phyloP scores from a whole-genome alignment of 2,797 vertebrate species.

The Pangasius sanitwongsei region DNA sequence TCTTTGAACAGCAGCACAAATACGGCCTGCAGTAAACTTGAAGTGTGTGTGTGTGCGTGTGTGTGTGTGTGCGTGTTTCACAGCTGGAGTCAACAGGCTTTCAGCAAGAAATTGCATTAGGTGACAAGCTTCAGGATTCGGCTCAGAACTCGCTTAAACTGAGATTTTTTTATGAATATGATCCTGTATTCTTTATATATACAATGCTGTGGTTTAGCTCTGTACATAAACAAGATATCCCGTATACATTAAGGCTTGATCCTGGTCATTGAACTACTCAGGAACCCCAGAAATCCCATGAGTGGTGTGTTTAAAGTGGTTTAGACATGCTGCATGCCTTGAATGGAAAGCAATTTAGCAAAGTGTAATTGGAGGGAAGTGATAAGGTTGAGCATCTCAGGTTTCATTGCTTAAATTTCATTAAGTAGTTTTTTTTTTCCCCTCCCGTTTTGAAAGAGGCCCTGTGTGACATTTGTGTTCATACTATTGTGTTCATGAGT shows the following conservation, averaged over 20 bases:
- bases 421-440: slow-evolving; percentile 31
- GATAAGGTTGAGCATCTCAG: slow-evolving; percentile 58
- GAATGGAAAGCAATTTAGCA: slow-evolving; percentile 65
- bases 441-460: background rate
- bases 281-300: slow-evolving; percentile 36
- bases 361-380: slow-evolving; percentile 65
- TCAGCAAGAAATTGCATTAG: slow-evolving; percentile 45
- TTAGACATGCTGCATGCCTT: slow-evolving; percentile 53
- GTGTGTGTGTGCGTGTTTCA: slow-evolving; percentile 24
- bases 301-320: slow-evolving; percentile 57
- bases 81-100: slow-evolving; percentile 39
- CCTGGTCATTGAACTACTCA: background rate
- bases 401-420: slow-evolving; percentile 58
- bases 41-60: slow-evolving; percentile 28
- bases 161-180: slow-evolving; percentile 29
- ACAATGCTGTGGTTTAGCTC: background rate
- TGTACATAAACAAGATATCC: background rate
- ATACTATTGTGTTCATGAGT: slow-evolving; percentile 47
- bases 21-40: slow-evolving; percentile 27
- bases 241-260: background rate
- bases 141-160: slow-evolving; percentile 25
- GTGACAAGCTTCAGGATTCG: slow-evolving; percentile 48
- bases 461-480: slow-evolving; percentile 46
- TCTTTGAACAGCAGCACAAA: slow-evolving; percentile 33
- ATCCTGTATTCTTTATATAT: background rate